Evolutionary conservation across 2,113 vertebrate genomes (phyloP).

Genomic region (Boulengeromyrus knoepffleri): DNA sequence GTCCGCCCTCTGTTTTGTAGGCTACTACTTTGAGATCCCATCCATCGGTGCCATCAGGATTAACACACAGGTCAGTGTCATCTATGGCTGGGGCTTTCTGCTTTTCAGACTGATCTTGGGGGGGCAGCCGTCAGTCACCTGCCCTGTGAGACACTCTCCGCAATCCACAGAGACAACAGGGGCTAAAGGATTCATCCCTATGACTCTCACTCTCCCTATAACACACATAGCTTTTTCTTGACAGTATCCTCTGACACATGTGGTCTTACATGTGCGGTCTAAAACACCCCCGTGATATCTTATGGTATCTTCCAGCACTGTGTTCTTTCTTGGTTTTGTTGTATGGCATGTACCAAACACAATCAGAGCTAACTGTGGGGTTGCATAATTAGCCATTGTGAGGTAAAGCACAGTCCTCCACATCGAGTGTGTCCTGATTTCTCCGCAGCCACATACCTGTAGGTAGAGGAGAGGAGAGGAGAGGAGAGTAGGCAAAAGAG

Average conservation of each 20-base stretch:
- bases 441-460: not conserved
- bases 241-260: not conserved
- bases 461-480: not conserved
- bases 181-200: not conserved
- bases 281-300: not conserved
- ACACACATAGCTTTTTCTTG: not conserved
- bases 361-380: constrained; percentile 9
- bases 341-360: not conserved
- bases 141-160: too few relatives aligned
- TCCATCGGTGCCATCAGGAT: constrained; percentile 78
- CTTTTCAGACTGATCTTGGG: not conserved
- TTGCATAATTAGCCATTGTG: not conserved
- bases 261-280: not conserved
- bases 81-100: not conserved
- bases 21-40: constrained; percentile 79
- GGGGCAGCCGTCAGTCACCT: not conserved
- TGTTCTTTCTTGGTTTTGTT: not conserved
- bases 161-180: not conserved
- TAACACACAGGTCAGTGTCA: constrained; percentile 67
- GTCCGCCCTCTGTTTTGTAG: constrained; percentile 43
- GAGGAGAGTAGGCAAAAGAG: not conserved
- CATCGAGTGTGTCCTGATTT: constrained; percentile 15
- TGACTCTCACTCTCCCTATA: not conserved
- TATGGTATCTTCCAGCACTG: not conserved
- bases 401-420: not conserved